phyloP scores from a whole-genome alignment of 2,113 vertebrate species.

The Anarhynchus alexandrinus region DNA sequence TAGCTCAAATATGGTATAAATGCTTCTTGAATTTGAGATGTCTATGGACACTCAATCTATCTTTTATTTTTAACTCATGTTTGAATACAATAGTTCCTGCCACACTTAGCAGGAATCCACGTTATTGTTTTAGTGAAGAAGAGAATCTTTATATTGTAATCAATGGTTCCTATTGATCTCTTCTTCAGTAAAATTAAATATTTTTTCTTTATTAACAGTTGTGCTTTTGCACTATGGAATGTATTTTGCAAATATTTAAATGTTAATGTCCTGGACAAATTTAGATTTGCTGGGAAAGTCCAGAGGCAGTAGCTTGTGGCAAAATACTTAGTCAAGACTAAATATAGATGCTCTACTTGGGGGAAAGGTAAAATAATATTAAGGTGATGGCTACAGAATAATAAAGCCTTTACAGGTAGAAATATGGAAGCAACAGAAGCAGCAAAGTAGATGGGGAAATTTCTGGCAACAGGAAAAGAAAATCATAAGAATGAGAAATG shows the following conservation, averaged over 20 bases:
- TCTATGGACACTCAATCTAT: not conserved
- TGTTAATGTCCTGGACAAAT: not conserved
- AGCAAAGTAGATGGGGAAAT: not conserved
- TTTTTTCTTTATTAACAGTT: not conserved
- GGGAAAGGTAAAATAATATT: not conserved
- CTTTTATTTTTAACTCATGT: not conserved
- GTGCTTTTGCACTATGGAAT: not conserved
- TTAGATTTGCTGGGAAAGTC: not conserved
- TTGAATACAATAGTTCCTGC: not conserved
- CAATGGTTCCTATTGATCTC: not conserved
- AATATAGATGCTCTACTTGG: not conserved
- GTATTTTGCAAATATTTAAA: not conserved
- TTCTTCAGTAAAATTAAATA: not conserved
- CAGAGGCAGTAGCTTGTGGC: not conserved
- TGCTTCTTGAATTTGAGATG: not conserved
- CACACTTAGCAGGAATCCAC: not conserved
- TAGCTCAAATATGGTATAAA: not conserved
- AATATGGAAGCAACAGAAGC: not conserved
- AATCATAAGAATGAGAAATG: not conserved
- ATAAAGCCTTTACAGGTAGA: no score
- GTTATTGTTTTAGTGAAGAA: not conserved
- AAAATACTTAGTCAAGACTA: not conserved
- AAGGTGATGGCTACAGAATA: not conserved
- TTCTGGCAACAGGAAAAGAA: not conserved
- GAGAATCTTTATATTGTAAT: not conserved